Conservation (phyloP, 1,140 invertebrate species). For the Parapsyche elsis region DNA sequence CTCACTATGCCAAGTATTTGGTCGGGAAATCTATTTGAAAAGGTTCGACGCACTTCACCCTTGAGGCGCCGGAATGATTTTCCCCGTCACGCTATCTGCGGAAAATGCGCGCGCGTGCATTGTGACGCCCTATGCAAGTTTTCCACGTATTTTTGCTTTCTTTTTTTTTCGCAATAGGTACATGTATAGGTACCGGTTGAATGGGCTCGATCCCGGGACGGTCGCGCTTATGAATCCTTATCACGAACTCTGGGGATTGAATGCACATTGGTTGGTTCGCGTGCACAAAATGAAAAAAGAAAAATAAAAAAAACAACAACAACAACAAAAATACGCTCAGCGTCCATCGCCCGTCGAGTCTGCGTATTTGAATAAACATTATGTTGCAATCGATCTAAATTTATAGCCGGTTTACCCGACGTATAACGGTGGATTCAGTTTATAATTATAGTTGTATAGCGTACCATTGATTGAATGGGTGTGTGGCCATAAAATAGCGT, state of each 20-base stretch:
- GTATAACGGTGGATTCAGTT: no score
- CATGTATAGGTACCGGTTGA: background rate
- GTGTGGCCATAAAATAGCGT: no score
- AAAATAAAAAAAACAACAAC: no score
- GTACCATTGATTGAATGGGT: no score
- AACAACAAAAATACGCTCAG: no score
- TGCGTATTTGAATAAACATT: no score
- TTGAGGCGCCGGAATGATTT: slow-evolving; percentile 21
- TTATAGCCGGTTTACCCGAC: no score
- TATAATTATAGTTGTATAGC: no score
- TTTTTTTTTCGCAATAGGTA: background rate
- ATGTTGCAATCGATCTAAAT: no score
- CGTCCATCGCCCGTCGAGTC: no score
- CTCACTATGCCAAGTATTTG: slow-evolving; percentile 19
- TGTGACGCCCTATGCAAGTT: slow-evolving; percentile 1
- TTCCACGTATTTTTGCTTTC: background rate
- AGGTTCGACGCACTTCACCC: slow-evolving; percentile 32
- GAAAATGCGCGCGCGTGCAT: background rate
- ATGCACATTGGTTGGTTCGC: background rate
- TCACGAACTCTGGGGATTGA: slow-evolving; percentile 14
- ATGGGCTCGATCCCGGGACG: background rate
- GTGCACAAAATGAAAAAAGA: no score
- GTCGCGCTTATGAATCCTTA: slow-evolving; percentile 20
- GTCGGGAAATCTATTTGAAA: slow-evolving; percentile 25
- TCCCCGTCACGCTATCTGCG: slow-evolving; percentile 20